A percentile compares a stretch with the other conserved stretches of the same genome.
Evolutionary conservation across 2,113 vertebrate species (phyloP).

Genomic region (Archilochus colubris): DNA sequence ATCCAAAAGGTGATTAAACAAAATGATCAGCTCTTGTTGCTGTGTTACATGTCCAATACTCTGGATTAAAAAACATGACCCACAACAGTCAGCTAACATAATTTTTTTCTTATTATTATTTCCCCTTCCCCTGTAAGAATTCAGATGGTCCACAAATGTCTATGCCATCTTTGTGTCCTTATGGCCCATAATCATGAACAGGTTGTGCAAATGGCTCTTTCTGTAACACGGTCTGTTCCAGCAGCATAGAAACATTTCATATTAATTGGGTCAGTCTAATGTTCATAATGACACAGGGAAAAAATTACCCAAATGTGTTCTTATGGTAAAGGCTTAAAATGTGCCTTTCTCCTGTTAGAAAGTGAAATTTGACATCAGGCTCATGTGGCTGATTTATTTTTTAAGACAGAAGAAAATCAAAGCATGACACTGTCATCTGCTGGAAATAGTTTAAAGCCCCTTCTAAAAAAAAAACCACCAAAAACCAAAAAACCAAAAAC

Average conservation of each 20-base stretch:
- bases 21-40: slow-evolving; percentile 97
- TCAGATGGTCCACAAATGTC: slow-evolving; percentile 84
- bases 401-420: slow-evolving; percentile 74
- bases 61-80: slow-evolving; percentile 87
- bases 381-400: slow-evolving; percentile 75
- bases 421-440: slow-evolving; percentile 69
- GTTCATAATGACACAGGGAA: slow-evolving; percentile 89
- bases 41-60: slow-evolving; percentile 89
- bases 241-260: slow-evolving; percentile 83
- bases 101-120: neutral
- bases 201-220: slow-evolving; percentile 84
- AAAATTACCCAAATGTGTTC: slow-evolving; percentile 88
- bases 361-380: slow-evolving; percentile 77
- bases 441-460: slow-evolving; percentile 71
- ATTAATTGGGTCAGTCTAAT: slow-evolving; percentile 91
- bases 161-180: slow-evolving; percentile 87
- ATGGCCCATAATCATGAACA: slow-evolving; percentile 90
- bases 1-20: slow-evolving; percentile 99
- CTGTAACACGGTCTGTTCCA: slow-evolving; percentile 83
- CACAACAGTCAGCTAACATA: slow-evolving; percentile 79
- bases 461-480: slow-evolving; percentile 29
- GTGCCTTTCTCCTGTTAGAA: slow-evolving; percentile 81
- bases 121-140: slow-evolving; percentile 71
- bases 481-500: no score
- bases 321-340: slow-evolving; percentile 87